Base-by-base conservation (phyloP, 2,113 vertebrate species). In the Brienomyrus longianalis region DNA sequence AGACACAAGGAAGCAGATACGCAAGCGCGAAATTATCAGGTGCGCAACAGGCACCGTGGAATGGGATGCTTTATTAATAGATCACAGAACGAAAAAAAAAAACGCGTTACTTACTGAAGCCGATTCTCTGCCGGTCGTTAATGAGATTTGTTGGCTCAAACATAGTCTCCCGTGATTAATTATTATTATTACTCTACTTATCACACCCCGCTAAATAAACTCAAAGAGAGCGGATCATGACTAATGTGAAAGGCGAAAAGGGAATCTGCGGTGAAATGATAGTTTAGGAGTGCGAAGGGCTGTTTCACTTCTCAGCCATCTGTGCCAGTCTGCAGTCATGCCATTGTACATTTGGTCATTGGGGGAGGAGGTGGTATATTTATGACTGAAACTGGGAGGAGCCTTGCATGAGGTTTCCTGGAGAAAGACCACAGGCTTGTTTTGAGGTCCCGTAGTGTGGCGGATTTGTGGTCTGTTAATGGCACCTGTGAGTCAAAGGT, bases 141-240 rank as follows among this genome's bases (percentile, higher is more conserved):
- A 54, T 54, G 85, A 87, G 85, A 54, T 54, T 86, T 87, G 85
- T 35, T 84, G 45, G 85, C 51, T 87, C 85, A 87, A 80, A 80
- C 50, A 6, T 31, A 54, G 51, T 39, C 50, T 56, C 51, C 27
- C 15, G 51, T 54, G 11, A 54, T 54, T 52, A 54, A 87, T 48
- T 84, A 84, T 45, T 48, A 48, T 84, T 84, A 84, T 84, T 84
- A 45, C 83, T 45, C 74, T 80, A 43, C 39, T 84, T 23, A 84
- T 84, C 45, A 48, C 43, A n/a, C 45, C 21, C 45, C 7, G 21
- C 45, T 84, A 84, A 84, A 84, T 23, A 84, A 84, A 84, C 19
- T 45, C 45, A 47, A 70, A 70, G 83, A 11, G 83, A 45, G 43
- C 3, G 21, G n/a, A 19, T 80, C 31, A 80, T 39, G 74, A 80